Percentiles rank a stretch among this genome's conserved stretches.
phyloP scores from a whole-genome alignment of 53 echinoderm and acorn worm genomes.

The Zoroaster sp. region DNA sequence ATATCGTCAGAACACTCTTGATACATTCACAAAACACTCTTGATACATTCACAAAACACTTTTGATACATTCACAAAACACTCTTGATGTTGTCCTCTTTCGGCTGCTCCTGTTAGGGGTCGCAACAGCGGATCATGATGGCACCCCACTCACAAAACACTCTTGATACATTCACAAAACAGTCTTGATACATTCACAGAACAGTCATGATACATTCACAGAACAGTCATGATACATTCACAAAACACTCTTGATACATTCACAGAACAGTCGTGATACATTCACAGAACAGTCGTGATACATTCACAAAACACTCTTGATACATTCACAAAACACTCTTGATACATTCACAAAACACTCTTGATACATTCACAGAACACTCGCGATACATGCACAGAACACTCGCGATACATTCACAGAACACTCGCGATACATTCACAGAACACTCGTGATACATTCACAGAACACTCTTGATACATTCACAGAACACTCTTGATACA shows the following conservation, averaged over 20 bases:
- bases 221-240: neutral
- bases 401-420: neutral
- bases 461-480: neutral
- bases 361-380: neutral
- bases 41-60: neutral
- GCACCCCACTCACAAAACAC: neutral
- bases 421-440: neutral
- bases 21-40: neutral
- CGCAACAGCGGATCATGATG: too few species aligned
- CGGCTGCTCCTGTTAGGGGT: neutral
- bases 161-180: neutral
- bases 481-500: neutral
- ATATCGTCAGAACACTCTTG: neutral
- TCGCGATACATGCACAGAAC: neutral
- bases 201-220: neutral
- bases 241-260: neutral
- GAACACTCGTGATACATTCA: neutral
- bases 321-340: neutral
- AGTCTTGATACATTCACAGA: neutral
- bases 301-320: neutral
- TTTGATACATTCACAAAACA: neutral
- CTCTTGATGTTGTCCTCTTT: neutral
- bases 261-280: neutral
- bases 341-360: neutral
- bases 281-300: neutral